Base-by-base conservation (phyloP, 2,888 invertebrate genomes). In the Listrodromus nycthemerus region DNA sequence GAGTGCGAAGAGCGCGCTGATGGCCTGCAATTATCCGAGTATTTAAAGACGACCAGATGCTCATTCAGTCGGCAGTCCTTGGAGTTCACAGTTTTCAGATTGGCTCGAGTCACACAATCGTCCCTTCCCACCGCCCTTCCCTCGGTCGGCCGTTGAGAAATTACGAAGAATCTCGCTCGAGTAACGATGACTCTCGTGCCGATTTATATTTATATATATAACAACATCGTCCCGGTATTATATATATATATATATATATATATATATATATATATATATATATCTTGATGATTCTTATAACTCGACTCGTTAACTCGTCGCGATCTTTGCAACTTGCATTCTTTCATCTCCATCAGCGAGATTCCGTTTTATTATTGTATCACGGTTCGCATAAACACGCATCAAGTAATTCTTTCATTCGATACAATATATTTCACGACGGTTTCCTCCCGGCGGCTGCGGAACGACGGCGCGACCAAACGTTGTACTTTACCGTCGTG, bases 121-220 rank as follows among this genome's bases (percentile, higher is more conserved):
- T 58, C 30, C 24, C 45, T 67, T 58, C 61, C 71, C 71, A 19
- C 19, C 45, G 65, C 52, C 37, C 30, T 21, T 16, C 24, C 58
- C 37, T 10, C 37, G 37, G 86, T 80, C 76, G 78, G 84, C 73
- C 61, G 86, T 82, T 85, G 80, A 78, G 84, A 82, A 86, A 85
- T 86, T 84, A 86, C 30, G 87, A 82, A 84, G 85, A 87, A 87
- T 87, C 83, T 83, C 79, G 58, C 69, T 67, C 30, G 65, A 21
- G 63, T 71, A 48, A 52, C 89, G 87, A 86, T 88, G 88, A 87
- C 87, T 88, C 87, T 37, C 37, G 87, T 88, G 86, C 86, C 86
- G 88, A 88, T 87, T 87, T 89, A 89, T 87, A 89, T 87, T 85
- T 87, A 86, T 76, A 70, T 66, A 58, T 45, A 66, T 50, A 19